Evolutionary conservation across 1,140 invertebrate genomes (phyloP), one percentile per base, ranked within the genome.

Genomic region (Bombus soroeensis): DNA sequence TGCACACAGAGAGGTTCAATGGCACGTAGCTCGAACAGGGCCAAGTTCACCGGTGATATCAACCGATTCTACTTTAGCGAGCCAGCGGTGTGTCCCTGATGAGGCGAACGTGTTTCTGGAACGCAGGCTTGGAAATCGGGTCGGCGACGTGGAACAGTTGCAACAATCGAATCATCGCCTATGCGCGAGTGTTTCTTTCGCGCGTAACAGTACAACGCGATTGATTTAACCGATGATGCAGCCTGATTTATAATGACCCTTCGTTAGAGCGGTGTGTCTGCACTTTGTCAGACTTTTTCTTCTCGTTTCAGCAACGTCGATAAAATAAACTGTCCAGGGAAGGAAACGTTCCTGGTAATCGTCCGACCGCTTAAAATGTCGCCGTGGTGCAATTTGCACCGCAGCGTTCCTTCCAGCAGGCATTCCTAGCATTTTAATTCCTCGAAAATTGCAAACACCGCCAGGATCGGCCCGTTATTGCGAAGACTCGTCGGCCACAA

Each of bases 51-150:
- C n/a, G 34, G 2, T 1, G 3, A 64, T 28, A 25, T 73, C n/a
- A 39, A 37, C 12, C 37, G 47, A 59, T 25, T 2, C n/a, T 3
- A 25, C 13, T n/a, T 68, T 6, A 32, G 3, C 37, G 34, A 22
- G 47, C 18, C 77, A 53, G 57, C n/a, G 59, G 12, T 10, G 25
- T 28, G 22, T 32, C 62, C 22, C 62, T n/a, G 10, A 47, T 43
- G 22, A 34, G 43, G 15, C 32, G 47, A 53, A 53, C 15, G 47
- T 4, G 43, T 68, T 77, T 22, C 73, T 37, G 41, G 39, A 59
- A 75, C 72, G 28, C 32, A 62, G 13, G 22, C 41, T 62, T 78
- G 43, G 64, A 80, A 80, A 80, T 80, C 78, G 78, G 64, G 78
- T 80, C 78, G 43, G 34, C 37, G 41, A 8, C 13, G 41, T 41